These are phyloP conservation scores for Lagenorhynchus albirostris DNA, from an alignment of 2,113 vertebrate species.

Conservation along the genomic window DNA sequence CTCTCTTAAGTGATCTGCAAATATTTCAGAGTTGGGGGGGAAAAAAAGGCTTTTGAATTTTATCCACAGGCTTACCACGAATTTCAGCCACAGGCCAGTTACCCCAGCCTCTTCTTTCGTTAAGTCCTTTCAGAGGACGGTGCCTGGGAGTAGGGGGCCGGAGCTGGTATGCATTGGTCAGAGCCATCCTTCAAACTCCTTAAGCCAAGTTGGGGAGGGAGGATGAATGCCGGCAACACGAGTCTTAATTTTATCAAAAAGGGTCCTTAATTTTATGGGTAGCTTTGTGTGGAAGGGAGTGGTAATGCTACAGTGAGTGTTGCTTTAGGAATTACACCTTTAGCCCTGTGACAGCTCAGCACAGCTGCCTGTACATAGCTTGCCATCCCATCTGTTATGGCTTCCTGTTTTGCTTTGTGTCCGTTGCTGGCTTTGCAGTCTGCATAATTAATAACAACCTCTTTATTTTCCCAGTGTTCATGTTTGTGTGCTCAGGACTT, in stretches of 20 bases:
- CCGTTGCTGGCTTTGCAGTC: background rate
- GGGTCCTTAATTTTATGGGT: background rate
- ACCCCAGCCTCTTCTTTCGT: background rate
- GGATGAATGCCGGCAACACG: background rate
- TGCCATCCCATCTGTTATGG: background rate
- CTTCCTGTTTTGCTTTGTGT: constrained; percentile 59
- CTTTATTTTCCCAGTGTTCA: constrained; percentile 50
- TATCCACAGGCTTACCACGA: background rate
- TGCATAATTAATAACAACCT: constrained; percentile 55
- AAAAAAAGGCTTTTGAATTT: background rate
- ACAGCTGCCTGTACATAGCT: background rate
- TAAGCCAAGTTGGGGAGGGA: background rate
- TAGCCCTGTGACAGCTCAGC: background rate
- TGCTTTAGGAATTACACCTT: constrained; percentile 16
- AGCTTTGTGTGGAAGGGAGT: background rate
- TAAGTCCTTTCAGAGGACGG: background rate
- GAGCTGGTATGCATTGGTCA: background rate
- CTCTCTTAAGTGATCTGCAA: background rate
- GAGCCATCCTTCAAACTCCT: background rate
- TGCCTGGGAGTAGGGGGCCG: background rate
- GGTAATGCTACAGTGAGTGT: background rate
- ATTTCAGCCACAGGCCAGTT: too few species aligned
- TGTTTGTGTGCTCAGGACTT: constrained; percentile 60
- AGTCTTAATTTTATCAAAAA: background rate
- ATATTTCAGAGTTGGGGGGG: background rate